Evolutionary conservation across 2,888 invertebrate genomes (phyloP), one percentile per base, ranked within the genome.

Genomic region (Micoletzkya japonica): DNA sequence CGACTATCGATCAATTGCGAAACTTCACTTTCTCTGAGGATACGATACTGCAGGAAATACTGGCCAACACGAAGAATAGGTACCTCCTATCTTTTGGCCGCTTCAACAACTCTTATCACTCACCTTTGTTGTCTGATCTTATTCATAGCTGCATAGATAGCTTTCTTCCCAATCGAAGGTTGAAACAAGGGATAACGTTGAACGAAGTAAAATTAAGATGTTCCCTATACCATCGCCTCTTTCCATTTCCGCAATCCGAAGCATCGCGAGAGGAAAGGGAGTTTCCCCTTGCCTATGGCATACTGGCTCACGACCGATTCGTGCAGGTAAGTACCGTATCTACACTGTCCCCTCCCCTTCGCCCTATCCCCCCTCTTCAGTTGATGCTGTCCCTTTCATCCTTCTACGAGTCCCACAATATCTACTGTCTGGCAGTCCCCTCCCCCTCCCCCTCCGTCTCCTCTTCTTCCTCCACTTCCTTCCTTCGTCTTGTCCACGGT

Each of bases 301-400:
- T 64, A 34, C 52, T 64, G 7, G 64, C 52, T 1, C 52, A 64
- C 36, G 52, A 50, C 39, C 50, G 64, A 52, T 14, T 52, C n/a
- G 34, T 36, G 26, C 64, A 64, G 32, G 64, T 64, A 4, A 1
- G 36, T 17, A 39, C 28, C 24, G n/a, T 1, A n/a, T n/a, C n/a
- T n/a, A n/a, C n/a, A n/a, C n/a, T n/a, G n/a, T n/a, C n/a, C n/a
- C 14, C 7, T 36, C 39, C 20, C 26, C 36, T 24, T 49, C 44
- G 6, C 34, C 17, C 28, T 58, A 17, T 26, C 28, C 20, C 28
- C 26, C 20, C 36, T 32, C 14, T 64, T n/a, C 52, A 64, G 64
- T 34, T 64, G 10, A 10, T 64, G 3, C 32, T 64, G 14, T 34
- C 26, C 32, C 4, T 64, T 4, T 50, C 64, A 0, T 64, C 64